Base-by-base conservation (phyloP, 1,140 invertebrate species). In the Lanistes nyassanus region DNA sequence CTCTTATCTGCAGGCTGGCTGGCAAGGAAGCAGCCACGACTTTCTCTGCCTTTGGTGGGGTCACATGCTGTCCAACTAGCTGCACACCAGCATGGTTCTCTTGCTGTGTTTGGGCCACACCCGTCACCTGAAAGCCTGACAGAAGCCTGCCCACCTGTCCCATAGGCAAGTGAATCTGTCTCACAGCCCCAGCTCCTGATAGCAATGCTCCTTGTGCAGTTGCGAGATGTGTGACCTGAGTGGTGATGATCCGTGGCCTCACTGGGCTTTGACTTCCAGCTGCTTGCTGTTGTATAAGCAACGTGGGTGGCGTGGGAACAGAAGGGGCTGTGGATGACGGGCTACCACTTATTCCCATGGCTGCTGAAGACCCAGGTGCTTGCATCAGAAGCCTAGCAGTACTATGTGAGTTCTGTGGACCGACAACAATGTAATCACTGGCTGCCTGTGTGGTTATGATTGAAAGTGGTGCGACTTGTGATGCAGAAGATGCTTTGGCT, bases 241-340 rank as follows among this genome's bases (percentile, higher is more conserved):
- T 31, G 23, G 29, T 9, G 26, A 47, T n/a, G 37, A 47, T 36
- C 6, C 4, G 67, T 19, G 37, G 6, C 34, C 37, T 9, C 9
- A 42, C 47, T 19, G 19, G 23, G 47, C 47, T 47, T 36, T 39
- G n/a, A 1, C 23, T 51, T 42, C 53, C 62, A 2, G 53, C 29
- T 37, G 55, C 34, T 23, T 39, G 39, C 11, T 39, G 58, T 42
- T 62, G 65, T 21, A 9, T n/a, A 16, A 21, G 34, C 47, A 36
- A 23, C 51, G 36, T 21, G 16, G 53, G 23, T 9, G 42, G 19
- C 19, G 42, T 47, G 5, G n/a, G n/a, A n/a, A 47, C 37, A 23
- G 37, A 23, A 53, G 36, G 7, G 6, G 21, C 29, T 76, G 74
- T 39, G 39, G 74, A 36, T 75, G 74, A 31, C 39, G 39, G 39